phyloP scores from a whole-genome alignment of 2,113 vertebrate genomes.

The Micromys minutus region DNA sequence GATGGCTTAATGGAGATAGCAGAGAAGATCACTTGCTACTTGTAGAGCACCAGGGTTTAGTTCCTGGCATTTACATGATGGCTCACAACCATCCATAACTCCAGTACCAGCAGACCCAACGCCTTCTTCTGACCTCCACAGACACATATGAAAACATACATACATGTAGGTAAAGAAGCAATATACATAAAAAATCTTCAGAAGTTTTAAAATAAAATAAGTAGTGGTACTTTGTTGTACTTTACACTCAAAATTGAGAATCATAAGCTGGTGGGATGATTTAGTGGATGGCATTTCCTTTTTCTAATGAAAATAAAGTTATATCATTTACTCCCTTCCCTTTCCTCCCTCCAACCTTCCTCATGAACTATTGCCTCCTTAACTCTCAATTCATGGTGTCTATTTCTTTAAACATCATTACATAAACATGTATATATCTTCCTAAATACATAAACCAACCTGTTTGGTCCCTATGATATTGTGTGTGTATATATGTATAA shows the following conservation, averaged over 20 bases:
- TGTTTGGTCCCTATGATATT: background rate
- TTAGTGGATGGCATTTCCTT: background rate
- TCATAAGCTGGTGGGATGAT: background rate
- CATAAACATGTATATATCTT: background rate
- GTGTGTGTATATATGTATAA: background rate
- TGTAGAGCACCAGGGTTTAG: background rate
- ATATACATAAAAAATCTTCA: background rate
- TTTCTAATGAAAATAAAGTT: background rate
- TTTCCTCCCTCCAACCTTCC: background rate
- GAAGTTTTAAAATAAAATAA: background rate
- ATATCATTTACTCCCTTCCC: background rate
- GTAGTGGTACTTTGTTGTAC: constrained; percentile 34
- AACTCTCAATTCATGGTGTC: background rate
- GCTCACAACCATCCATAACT: background rate
- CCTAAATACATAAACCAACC: background rate
- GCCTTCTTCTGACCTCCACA: background rate
- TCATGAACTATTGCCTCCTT: background rate
- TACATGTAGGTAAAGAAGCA: background rate
- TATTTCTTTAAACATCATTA: background rate
- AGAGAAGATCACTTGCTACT: background rate
- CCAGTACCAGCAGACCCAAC: background rate
- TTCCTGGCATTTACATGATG: background rate
- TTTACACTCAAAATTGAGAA: constrained; percentile 49
- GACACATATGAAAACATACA: background rate
- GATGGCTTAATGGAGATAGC: background rate